Evolutionary conservation across 2,113 vertebrate species (phyloP).

Genomic region (Plotosus lineatus): DNA sequence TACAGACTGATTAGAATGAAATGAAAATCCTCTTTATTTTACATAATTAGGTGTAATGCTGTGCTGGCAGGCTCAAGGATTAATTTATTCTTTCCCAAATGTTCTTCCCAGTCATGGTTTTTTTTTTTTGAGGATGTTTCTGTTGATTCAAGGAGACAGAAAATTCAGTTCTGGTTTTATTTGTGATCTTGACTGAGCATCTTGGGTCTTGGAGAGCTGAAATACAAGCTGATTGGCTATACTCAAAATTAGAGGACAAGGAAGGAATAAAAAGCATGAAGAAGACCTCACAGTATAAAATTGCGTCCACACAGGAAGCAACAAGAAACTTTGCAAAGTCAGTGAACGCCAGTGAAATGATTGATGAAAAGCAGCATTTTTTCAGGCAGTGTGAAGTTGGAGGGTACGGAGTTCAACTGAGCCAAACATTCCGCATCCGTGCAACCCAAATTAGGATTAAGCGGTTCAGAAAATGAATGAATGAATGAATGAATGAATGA

Average conservation of each 20-base stretch:
- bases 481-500: too few species aligned
- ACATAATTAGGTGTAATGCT: slow-evolving; percentile 45
- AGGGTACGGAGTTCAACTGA: too few species aligned
- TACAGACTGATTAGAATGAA: slow-evolving; percentile 28
- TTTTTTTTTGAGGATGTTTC: slow-evolving; percentile 49
- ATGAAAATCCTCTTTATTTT: slow-evolving; percentile 38
- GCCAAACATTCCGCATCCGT: too few species aligned
- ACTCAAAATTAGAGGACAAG: slow-evolving; percentile 43
- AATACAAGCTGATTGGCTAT: slow-evolving; percentile 54
- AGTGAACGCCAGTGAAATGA: too few species aligned
- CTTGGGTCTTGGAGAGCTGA: slow-evolving; percentile 61
- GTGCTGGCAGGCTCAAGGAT: slow-evolving; percentile 30
- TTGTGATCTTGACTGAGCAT: slow-evolving; percentile 51
- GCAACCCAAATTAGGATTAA: too few species aligned
- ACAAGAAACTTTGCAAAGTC: too few species aligned
- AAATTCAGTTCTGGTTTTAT: slow-evolving; percentile 38
- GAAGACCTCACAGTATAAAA: slow-evolving; percentile 43
- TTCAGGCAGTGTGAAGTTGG: too few species aligned
- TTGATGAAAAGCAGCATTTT: too few species aligned
- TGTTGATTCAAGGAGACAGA: slow-evolving; percentile 47
- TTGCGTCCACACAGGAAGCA: too few species aligned
- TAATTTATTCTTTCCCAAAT: slow-evolving; percentile 52
- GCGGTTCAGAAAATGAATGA: too few species aligned
- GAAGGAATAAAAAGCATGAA: slow-evolving; percentile 43
- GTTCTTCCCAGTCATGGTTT: slow-evolving; percentile 40